Base-by-base conservation (phyloP, 2,113 vertebrate species). In the Rafetus swinhoei region DNA sequence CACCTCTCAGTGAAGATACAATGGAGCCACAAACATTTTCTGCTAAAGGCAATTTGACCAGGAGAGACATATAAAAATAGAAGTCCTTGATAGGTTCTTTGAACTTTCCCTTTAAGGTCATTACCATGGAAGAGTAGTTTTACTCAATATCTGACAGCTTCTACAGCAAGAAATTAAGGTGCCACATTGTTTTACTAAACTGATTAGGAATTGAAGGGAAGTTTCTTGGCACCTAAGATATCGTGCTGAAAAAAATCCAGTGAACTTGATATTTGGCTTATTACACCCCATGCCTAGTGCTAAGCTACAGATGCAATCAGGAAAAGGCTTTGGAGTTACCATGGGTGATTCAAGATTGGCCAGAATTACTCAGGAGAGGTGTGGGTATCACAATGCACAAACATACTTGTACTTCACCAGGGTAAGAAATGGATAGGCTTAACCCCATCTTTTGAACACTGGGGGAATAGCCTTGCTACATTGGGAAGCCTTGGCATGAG, bases 121-220 rank as follows among this genome's bases (percentile, higher is more conserved):
- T 45, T 90, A 84, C 53, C n/a, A 89, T 13, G 24, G n/a, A 84
- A 90, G 92, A 90, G 53, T 53, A 86, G 52, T 82, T 88, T 54
- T 87, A 76, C 14, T 35, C 90, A 88, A 82, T 55, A 25, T 93
- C 84, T 93, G 85, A 25, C 84, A 90, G 29, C 54, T 56, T 94
- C 83, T 84, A 57, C 21, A 79, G 3, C 18, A 87, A 90, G 82
- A 84, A 84, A 90, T 88, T 93, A 96, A 93, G 88, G 84, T 52
- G 79, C 81, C 80, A 69, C 50, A 21, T n/a, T 94, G 50, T 80
- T 92, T 93, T 89, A 89, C n/a, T 86, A 96, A 82, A 13, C 65
- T 85, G 86, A 93, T n/a, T 32, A 79, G 56, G 77, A 54, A 13
- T 18, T 45, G 14, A 62, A 15, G 74, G 45, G 52, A 83, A 83